Evolutionary conservation across 1,140 invertebrate genomes (phyloP), one percentile per base, ranked within the genome.

Genomic region (Drosophila asahinai): DNA sequence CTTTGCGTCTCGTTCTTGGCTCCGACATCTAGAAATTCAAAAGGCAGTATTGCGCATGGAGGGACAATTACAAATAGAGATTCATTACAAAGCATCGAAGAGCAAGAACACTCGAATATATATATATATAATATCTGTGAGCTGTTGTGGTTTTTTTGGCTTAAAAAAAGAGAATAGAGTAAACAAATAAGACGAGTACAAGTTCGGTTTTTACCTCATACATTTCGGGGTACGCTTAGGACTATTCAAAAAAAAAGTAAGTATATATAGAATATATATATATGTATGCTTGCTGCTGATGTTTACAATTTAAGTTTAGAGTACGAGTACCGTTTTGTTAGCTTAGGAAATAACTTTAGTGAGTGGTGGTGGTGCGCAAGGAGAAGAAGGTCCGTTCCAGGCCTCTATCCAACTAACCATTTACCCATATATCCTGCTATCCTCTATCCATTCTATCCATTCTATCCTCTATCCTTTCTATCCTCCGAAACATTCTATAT

Each of bases 41-140:
- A 86, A 89, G 84, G 84, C 84, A 89, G 84, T 89, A 90, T 76
- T 60, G 83, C 83, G 86, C 86, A 90, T 89, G 84, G 84, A 89
- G 84, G 84, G 84, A 89, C 78, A 89, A 75, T 74, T 77, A 67
- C 72, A 59, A 76, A 78, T 81, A 80, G 83, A 86, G 83, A 83
- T 87, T 86, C 83, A 61, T 75, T 75, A 86, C 71, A 65, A 87
- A 87, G 76, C 71, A 75, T 75, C 71, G 36, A 64, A 64, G 71
- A 55, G 58, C 58, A 38, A 75, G 58, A 74, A 59, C 54, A 58
- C 52, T 72, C 65, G 40, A 68, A 59, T 51, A 58, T 73, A 55
- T 42, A 36, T 49, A 33, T 36, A 22, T 65, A 49, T 45, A 66
- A 61, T 54, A 54, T 54, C 27, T 22, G 27, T 15, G n/a, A 17